phyloP scores from a whole-genome alignment of 2,113 vertebrate species.

The Rhea americana region DNA sequence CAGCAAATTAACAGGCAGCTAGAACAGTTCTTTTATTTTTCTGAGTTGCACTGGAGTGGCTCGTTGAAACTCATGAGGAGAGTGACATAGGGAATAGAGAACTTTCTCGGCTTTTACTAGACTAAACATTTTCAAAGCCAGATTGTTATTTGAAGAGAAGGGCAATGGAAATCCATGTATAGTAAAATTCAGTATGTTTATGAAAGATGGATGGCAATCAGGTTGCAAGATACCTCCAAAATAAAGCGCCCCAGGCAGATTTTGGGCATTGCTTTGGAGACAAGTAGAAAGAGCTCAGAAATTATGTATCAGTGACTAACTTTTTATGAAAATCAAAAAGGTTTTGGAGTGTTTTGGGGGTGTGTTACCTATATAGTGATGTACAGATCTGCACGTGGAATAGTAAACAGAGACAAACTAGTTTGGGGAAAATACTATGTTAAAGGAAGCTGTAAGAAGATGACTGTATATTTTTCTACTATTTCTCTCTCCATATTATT shows the following conservation, averaged over 20 bases:
- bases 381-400: background rate
- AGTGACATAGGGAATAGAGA: background rate
- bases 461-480: too few relatives aligned
- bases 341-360: background rate
- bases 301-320: background rate
- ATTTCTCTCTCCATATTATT: too few relatives aligned
- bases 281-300: background rate
- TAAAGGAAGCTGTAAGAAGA: background rate
- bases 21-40: background rate
- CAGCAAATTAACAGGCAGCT: background rate
- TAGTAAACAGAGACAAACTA: background rate
- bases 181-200: fast-evolving
- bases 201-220: background rate
- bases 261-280: background rate
- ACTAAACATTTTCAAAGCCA: background rate
- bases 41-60: background rate
- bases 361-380: background rate
- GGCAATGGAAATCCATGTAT: background rate
- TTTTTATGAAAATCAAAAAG: background rate
- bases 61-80: background rate
- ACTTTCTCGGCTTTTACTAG: background rate
- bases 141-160: background rate
- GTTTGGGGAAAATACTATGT: background rate
- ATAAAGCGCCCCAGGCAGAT: background rate
- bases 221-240: background rate